Evolutionary conservation across 1,140 invertebrate species (phyloP).

Genomic region (Diplogasteroides magnus): DNA sequence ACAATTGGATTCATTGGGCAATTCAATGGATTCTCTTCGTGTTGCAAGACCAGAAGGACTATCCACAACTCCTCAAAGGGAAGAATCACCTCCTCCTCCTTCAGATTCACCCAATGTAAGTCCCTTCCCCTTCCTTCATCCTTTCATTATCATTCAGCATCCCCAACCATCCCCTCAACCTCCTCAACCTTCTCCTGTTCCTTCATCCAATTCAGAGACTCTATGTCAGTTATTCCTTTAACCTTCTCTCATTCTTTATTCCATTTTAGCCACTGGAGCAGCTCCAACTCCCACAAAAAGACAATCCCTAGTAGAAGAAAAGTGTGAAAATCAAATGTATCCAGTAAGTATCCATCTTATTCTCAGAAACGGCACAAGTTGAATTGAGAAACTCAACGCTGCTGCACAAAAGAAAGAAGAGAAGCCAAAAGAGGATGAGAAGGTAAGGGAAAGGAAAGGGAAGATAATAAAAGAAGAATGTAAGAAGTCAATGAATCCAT

Average conservation of each 20-base stretch:
- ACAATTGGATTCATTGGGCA: conserved; percentile 30
- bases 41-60: conserved; percentile 20
- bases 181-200: conserved; percentile 1
- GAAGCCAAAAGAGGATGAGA: no score
- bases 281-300: conserved; percentile 3
- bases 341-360: conserved; percentile 25
- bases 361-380: not conserved
- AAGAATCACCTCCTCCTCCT: not conserved
- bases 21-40: conserved; percentile 33
- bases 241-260: no score
- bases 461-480: no score
- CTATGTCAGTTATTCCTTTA: conserved; percentile 3
- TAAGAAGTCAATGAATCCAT: conserved; percentile 6
- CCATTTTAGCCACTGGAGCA: conserved; percentile 1
- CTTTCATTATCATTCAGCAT: not conserved
- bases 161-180: no score
- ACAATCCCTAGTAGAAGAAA: conserved; percentile 16
- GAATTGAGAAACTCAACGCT: no score
- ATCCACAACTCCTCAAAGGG: not conserved
- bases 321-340: conserved; percentile 27
- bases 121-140: not conserved
- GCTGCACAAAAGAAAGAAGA: no score
- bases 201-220: not conserved
- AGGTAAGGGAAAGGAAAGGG: no score
- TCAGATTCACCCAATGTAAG: not conserved